phyloP scores from a whole-genome alignment of 2,888 invertebrate genomes.

The Andricus quercusramuli region DNA sequence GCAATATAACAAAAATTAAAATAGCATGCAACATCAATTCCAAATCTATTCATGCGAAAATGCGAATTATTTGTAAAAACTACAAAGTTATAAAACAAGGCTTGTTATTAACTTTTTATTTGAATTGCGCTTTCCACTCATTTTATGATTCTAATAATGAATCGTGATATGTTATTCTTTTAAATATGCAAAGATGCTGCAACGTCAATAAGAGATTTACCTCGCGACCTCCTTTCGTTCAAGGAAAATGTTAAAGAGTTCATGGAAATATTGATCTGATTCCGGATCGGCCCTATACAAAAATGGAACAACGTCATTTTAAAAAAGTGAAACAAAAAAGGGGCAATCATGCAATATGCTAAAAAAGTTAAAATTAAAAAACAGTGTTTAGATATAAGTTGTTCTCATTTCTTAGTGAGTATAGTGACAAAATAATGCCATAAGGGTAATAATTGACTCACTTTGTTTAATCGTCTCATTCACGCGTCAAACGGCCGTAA shows the following conservation, averaged over 20 bases:
- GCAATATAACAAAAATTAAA: not conserved
- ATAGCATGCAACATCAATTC: constrained; percentile 7
- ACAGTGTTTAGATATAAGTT: not conserved
- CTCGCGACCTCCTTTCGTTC: constrained; percentile 58
- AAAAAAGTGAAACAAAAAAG: no score
- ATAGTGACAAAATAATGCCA: not conserved
- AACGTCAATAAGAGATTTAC: constrained; percentile 56
- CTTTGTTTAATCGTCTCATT: not conserved
- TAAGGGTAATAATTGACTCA: not conserved
- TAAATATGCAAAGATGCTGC: constrained; percentile 38
- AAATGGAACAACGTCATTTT: constrained; percentile 51
- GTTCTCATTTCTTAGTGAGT: not conserved
- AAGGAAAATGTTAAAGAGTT: constrained; percentile 72
- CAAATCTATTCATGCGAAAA: not conserved
- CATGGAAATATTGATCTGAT: constrained; percentile 71
- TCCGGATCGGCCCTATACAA: constrained; percentile 70
- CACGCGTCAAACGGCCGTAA: constrained; percentile 5
- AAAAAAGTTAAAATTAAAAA: not conserved
- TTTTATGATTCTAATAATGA: not conserved
- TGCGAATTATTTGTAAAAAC: not conserved
- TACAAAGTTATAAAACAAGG: not conserved
- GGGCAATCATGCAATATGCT: not conserved
- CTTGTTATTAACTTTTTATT: not conserved
- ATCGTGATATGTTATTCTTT: not conserved
- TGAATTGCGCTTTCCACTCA: not conserved